These are phyloP conservation scores for Hiodon alosoides DNA, from an alignment of 2,113 vertebrate genomes.

Conservation along the genomic window DNA sequence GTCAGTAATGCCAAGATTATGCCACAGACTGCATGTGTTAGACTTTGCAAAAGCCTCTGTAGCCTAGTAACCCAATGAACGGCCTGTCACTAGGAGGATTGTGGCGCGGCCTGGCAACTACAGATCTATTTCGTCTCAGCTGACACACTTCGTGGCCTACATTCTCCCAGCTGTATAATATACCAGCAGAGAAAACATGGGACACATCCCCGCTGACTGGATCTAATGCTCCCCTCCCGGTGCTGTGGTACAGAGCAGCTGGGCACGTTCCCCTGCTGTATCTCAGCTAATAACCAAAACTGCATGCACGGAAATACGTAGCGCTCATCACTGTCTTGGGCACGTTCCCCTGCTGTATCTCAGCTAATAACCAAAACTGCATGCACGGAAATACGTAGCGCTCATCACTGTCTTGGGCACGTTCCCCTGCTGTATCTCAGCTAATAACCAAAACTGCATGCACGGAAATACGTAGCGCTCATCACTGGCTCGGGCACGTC, in stretches of 20 bases:
- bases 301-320: not conserved
- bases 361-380: too few species aligned
- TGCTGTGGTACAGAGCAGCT: conserved; percentile 60
- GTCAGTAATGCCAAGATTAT: conserved; percentile 18
- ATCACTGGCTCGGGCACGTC: not conserved
- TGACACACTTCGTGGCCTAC: conserved; percentile 40
- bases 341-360: too few species aligned
- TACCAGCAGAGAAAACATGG: conserved; percentile 39
- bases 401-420: not conserved
- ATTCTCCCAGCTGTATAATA: conserved; percentile 48
- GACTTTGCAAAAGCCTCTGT: conserved; percentile 24
- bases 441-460: too few species aligned
- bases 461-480: not conserved
- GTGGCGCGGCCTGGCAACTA: not conserved
- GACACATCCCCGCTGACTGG: conserved; percentile 41
- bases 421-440: too few species aligned
- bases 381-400: not conserved
- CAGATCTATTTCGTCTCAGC: not conserved
- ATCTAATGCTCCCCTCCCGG: conserved; percentile 32
- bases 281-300: too few species aligned
- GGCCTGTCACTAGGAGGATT: conserved; percentile 26
- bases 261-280: not conserved
- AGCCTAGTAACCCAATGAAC: conserved; percentile 39
- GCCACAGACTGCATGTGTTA: conserved; percentile 22
- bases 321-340: not conserved